Base-by-base conservation (phyloP, 2,888 invertebrate species). In the Cerastis rubricosa region DNA sequence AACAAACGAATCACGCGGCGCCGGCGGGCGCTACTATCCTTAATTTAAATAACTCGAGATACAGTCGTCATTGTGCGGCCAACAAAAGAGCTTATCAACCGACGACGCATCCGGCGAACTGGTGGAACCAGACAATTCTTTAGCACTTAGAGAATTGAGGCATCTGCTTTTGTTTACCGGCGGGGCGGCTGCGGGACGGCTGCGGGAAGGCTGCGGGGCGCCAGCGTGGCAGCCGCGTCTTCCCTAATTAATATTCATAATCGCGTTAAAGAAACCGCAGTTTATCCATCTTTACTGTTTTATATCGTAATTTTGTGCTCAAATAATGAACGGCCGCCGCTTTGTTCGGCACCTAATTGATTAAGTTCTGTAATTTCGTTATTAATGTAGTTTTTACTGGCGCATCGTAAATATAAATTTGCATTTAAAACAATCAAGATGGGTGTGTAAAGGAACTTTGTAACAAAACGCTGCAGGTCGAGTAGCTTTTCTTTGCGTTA, bases 221-320 rank as follows among this genome's bases (percentile, higher is more conserved):
- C n/a, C 43, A 17, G 82, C 76, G 83, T 67, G 72, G 65, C 65
- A 35, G 70, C 75, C 54, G 81, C 84, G 80, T 78, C 74, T 47
- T 63, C 40, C 69, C 81, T 89, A 90, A 94, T 94, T 94, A 93
- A 92, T 93, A 93, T 93, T 93, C 90, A 93, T 94, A 93, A 94
- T 94, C 89, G 87, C 87, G 87, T 88, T 90, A 91, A 92, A 94
- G 93, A 92, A 89, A 88, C 89, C 84, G 81, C 87, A 86, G 87
- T 87, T 89, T 87, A 92, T 91, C 86, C 88, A 64, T 87, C 89
- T 90, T 88, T 89, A 90, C 90, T 89, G 89, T 88, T 90, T 91
- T 91, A 90, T 91, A 86, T 91, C 81, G 85, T 88, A 90, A 89
- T 89, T 89, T 89, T 85, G 87, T 81, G 80, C 79, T 84, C 72